Evolutionary conservation across 2,113 vertebrate species (phyloP).

Genomic region (Syrrhaptes paradoxus): DNA sequence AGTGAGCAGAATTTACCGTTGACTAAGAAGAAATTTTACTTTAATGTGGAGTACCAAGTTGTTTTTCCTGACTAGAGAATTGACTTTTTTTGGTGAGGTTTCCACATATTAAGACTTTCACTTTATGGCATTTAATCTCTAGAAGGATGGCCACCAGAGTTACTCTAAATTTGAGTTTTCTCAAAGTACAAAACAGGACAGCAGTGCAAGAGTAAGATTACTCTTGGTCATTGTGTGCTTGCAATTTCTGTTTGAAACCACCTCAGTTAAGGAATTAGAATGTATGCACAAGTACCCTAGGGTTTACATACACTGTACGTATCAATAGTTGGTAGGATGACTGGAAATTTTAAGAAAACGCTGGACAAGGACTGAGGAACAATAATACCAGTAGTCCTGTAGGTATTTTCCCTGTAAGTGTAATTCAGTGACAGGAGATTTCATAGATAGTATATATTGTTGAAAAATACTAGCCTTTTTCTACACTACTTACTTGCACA

Average conservation of each 20-base stretch:
- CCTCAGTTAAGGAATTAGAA: background rate
- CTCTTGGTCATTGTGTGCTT: background rate
- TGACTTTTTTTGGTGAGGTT: background rate
- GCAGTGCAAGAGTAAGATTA: background rate
- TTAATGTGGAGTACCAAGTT: background rate
- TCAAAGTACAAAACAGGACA: background rate
- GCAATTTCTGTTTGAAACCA: background rate
- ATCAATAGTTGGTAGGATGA: background rate
- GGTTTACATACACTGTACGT: background rate
- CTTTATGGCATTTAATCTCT: background rate
- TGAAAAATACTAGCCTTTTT: background rate
- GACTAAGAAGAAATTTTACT: background rate
- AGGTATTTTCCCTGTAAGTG: background rate
- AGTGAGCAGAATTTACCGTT: background rate
- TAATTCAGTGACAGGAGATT: background rate
- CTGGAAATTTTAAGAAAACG: background rate
- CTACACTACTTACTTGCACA: background rate
- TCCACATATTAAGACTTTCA: background rate
- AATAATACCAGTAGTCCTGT: background rate
- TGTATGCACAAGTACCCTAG: background rate
- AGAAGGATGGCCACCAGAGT: background rate
- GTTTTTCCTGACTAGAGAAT: background rate
- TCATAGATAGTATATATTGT: background rate
- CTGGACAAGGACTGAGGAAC: background rate
- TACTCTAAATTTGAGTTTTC: background rate